These are phyloP conservation scores for Talpa occidentalis DNA, from an alignment of 2,113 vertebrate species.

Conservation along the genomic window DNA sequence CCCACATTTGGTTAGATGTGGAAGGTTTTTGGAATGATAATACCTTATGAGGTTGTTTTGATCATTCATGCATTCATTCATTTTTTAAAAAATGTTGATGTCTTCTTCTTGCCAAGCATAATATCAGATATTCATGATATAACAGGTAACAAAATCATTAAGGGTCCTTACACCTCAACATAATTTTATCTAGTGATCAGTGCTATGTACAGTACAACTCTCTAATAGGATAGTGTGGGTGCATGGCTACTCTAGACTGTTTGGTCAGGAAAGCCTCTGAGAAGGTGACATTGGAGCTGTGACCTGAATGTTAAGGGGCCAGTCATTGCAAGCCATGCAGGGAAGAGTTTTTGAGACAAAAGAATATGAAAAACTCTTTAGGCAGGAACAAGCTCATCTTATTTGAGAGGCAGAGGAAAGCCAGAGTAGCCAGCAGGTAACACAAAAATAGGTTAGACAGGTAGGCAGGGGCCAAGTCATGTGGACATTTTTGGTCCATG, in stretches of 20 bases:
- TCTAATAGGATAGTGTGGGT: neutral
- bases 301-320: neutral
- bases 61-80: neutral
- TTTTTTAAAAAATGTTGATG: neutral
- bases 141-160: neutral
- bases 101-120: neutral
- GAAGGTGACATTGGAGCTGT: slow-evolving; percentile 4
- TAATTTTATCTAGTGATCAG: neutral
- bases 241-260: neutral
- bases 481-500: neutral
- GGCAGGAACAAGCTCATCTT: neutral
- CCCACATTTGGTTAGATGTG: neutral
- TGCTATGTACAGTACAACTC: neutral
- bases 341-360: neutral
- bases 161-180: neutral
- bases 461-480: neutral
- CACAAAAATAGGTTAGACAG: neutral
- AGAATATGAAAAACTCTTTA: neutral
- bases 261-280: neutral
- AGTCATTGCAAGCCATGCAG: neutral
- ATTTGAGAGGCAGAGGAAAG: neutral
- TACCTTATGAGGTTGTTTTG: neutral
- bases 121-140: neutral
- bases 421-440: neutral
- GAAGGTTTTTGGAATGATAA: slow-evolving; percentile 3